phyloP scores from a whole-genome alignment of 2,797 vertebrate species.

The Sebastes umbrosus region DNA sequence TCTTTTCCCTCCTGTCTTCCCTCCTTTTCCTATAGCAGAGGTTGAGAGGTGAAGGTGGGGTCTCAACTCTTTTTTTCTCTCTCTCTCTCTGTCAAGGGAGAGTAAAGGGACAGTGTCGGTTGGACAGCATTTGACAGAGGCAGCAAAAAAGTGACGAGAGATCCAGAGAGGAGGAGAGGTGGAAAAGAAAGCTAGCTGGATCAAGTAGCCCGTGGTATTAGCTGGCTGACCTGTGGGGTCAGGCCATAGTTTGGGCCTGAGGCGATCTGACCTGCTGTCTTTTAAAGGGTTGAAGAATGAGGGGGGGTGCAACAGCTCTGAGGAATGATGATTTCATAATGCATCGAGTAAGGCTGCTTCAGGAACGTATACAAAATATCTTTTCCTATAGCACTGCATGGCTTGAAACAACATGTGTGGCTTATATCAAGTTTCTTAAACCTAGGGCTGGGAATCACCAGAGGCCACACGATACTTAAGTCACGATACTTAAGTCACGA shows the following conservation, averaged over 20 bases:
- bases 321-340: constrained; percentile 36
- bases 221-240: constrained; percentile 50
- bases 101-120: background rate
- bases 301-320: background rate
- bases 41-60: constrained; percentile 53
- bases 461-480: too few species aligned
- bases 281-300: constrained; percentile 16
- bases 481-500: too few species aligned
- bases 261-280: constrained; percentile 40
- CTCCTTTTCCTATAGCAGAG: constrained; percentile 33
- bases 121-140: constrained; percentile 29
- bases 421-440: constrained; percentile 4
- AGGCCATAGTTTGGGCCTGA: constrained; percentile 44
- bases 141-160: constrained; percentile 20
- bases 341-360: background rate
- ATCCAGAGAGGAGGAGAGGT: constrained; percentile 29
- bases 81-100: background rate
- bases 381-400: background rate
- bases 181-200: constrained; percentile 26
- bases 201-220: constrained; percentile 44
- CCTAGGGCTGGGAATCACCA: too few species aligned
- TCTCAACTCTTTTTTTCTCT: background rate
- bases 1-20: constrained; percentile 41
- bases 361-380: background rate
- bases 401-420: background rate